Evolutionary conservation across 2,797 vertebrate species (phyloP).

Genomic region (Anguilla megastoma): DNA sequence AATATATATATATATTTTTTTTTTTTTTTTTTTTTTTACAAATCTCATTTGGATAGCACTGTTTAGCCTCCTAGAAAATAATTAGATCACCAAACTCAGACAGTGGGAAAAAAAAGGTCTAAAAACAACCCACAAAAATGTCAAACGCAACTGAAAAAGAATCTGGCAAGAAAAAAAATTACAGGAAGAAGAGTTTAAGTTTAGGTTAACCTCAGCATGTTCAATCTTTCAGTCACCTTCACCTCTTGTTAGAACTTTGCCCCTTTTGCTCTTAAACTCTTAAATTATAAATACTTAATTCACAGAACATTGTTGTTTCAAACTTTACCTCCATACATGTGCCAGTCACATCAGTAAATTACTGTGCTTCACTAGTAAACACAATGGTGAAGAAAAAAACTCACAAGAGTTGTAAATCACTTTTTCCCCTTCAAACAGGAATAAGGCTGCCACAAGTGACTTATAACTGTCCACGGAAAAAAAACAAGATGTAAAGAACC

Average conservation of each 20-base stretch:
- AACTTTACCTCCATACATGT: not conserved
- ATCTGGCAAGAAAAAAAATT: not conserved
- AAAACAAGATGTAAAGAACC: not conserved
- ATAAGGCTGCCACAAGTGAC: not conserved
- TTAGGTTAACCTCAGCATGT: slow-evolving; percentile 34
- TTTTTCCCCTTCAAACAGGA: not conserved
- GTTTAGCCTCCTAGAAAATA: not conserved
- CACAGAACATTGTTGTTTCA: slow-evolving; percentile 6
- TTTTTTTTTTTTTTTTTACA: not conserved
- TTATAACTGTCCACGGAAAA: not conserved
- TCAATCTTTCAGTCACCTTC: slow-evolving; percentile 31
- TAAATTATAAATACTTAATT: slow-evolving; percentile 36
- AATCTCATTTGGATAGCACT: not conserved
- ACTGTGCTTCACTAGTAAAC: not conserved
- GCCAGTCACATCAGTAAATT: not conserved
- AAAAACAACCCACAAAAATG: slow-evolving; percentile 1
- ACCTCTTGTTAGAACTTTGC: not conserved
- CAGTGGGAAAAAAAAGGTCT: not conserved
- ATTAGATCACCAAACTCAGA: not conserved
- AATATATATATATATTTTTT: too few relatives aligned
- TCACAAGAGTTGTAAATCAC: not conserved
- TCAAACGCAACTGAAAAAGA: slow-evolving; percentile 6
- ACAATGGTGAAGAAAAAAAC: not conserved
- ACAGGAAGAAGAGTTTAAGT: slow-evolving; percentile 34
- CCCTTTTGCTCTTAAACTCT: slow-evolving; percentile 41